Conservation (phyloP, 2,888 invertebrate genomes). For the Heterodera filipjevi region DNA sequence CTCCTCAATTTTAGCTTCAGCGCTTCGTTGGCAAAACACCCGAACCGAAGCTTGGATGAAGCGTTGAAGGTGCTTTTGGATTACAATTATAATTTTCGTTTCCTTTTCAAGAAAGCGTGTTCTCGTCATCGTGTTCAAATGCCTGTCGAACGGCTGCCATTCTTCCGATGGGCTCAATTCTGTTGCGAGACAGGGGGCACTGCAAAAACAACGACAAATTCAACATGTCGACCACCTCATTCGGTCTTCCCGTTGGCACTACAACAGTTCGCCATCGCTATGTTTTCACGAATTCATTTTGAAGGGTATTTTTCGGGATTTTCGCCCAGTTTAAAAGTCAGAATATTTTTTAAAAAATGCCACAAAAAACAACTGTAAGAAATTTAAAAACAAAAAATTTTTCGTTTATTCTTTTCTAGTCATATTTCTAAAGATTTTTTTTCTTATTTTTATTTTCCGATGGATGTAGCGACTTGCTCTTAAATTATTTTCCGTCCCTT, state of each 20-base stretch:
- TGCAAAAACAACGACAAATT: slow-evolving; percentile 22
- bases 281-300: slow-evolving; percentile 36
- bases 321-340: too few relatives aligned
- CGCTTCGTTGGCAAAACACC: slow-evolving; percentile 41
- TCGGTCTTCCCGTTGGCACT: slow-evolving; percentile 50
- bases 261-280: slow-evolving; percentile 51
- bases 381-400: too few relatives aligned
- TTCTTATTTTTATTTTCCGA: too few relatives aligned
- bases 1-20: slow-evolving; percentile 45
- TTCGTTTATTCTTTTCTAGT: not conserved
- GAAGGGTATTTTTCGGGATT: slow-evolving; percentile 36
- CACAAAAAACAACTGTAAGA: too few relatives aligned
- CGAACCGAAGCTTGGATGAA: slow-evolving; percentile 40
- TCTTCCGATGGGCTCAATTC: slow-evolving; percentile 54
- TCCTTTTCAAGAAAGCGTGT: slow-evolving; percentile 50
- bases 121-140: slow-evolving; percentile 51
- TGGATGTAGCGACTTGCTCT: too few relatives aligned
- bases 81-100: not conserved
- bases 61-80: slow-evolving; percentile 32
- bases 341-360: too few relatives aligned
- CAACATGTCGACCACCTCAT: not conserved
- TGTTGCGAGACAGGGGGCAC: not conserved
- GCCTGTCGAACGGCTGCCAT: slow-evolving; percentile 48
- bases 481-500: too few relatives aligned
- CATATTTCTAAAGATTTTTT: too few relatives aligned